These are phyloP conservation scores for Erpornis zantholeuca DNA, from an alignment of 2,113 vertebrate genomes.

Conservation along the genomic window DNA sequence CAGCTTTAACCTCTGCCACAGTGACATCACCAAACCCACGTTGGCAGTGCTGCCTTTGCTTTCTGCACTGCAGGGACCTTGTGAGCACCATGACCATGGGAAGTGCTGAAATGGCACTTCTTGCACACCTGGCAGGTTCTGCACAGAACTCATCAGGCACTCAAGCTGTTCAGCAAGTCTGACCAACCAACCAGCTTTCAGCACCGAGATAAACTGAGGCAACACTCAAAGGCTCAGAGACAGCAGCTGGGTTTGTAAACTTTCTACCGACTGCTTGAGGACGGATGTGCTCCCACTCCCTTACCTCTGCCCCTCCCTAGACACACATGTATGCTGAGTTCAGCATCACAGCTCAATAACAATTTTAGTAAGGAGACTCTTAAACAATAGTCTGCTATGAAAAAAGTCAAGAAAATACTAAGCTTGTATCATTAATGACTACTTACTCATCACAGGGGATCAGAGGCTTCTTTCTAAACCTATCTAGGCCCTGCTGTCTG, in stretches of 20 bases:
- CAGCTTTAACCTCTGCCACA: not conserved
- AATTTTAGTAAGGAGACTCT: not conserved
- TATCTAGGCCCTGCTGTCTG: not conserved
- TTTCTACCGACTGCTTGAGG: not conserved
- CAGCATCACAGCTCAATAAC: not conserved
- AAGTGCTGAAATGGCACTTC: not conserved
- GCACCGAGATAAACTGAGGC: accelerated
- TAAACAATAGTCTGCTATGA: not conserved
- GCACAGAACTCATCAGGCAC: not conserved
- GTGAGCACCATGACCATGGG: not conserved
- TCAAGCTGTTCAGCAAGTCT: not conserved
- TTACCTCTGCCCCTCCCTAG: not conserved
- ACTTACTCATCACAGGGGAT: not conserved
- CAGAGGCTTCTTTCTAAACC: slow-evolving; percentile 9
- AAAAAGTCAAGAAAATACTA: not conserved
- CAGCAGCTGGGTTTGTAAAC: not conserved
- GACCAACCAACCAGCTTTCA: not conserved
- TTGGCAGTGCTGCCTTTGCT: not conserved
- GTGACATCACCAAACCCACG: not conserved
- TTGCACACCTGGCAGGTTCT: not conserved
- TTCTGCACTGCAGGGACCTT: not conserved
- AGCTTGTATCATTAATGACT: not conserved
- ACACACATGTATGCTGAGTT: not conserved
- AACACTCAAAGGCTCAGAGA: not conserved
- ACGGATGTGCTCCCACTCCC: accelerated